phyloP scores from a whole-genome alignment of 1,140 invertebrate species.

The Cotesia typhae region DNA sequence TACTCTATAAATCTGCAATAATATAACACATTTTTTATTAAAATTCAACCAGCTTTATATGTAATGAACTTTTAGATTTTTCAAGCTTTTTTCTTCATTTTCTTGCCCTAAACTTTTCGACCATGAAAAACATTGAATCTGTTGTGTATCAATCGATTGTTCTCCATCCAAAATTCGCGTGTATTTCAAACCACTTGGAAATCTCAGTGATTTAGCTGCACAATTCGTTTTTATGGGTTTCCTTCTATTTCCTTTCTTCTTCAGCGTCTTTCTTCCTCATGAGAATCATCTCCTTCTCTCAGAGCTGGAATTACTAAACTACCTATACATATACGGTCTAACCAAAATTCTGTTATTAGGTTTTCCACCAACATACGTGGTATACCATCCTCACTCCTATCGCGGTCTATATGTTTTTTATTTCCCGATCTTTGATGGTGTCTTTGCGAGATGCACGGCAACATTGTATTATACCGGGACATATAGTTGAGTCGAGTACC shows the following conservation, averaged over 20 bases:
- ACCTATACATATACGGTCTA: too few species aligned
- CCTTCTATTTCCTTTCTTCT: slow-evolving; percentile 25
- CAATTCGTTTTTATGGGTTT: slow-evolving; percentile 49
- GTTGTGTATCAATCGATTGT: slow-evolving; percentile 29
- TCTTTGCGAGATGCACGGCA: background rate
- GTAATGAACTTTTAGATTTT: too few species aligned
- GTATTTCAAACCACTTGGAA: slow-evolving; percentile 38
- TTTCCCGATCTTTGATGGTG: background rate
- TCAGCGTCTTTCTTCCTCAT: slow-evolving; percentile 23
- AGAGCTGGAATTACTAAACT: too few species aligned
- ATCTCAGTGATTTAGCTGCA: slow-evolving; percentile 48
- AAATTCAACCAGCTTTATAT: too few species aligned
- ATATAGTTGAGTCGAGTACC: slow-evolving; percentile 1
- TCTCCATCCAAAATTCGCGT: slow-evolving; percentile 34
- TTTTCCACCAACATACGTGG: too few species aligned
- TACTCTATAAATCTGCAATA: too few species aligned
- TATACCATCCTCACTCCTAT: slow-evolving; percentile 19
- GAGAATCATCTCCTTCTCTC: slow-evolving; percentile 11
- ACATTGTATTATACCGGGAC: background rate
- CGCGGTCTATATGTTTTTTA: slow-evolving; percentile 12
- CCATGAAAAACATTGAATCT: slow-evolving; percentile 6
- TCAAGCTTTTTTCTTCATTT: background rate
- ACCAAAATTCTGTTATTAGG: too few species aligned
- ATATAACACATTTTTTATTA: too few species aligned
- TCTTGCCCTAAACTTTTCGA: background rate